Conservation (phyloP, 2,888 invertebrate species). For the Protophormia terraenovae region DNA sequence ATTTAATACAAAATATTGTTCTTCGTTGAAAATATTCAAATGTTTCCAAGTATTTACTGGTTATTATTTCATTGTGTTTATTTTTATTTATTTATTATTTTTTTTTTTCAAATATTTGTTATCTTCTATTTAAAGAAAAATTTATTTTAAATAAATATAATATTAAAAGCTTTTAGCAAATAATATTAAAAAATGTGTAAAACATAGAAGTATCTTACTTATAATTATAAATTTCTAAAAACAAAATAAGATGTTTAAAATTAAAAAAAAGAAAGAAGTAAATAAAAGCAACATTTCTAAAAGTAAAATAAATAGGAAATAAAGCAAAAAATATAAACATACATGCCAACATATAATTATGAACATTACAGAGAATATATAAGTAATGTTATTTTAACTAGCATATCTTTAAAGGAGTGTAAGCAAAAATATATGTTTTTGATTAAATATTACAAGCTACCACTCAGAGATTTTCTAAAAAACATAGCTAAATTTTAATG, state of each 20-base stretch:
- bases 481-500: too few relatives aligned
- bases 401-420: not conserved
- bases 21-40: too few relatives aligned
- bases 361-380: not conserved
- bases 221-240: not conserved
- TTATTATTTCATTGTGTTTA: too few relatives aligned
- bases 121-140: not conserved
- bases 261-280: not conserved
- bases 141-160: not conserved
- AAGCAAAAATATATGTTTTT: not conserved
- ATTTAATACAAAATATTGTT: too few relatives aligned
- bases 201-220: not conserved
- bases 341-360: not conserved
- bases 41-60: too few relatives aligned
- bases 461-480: not conserved
- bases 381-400: not conserved
- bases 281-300: not conserved
- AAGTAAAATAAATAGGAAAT: not conserved
- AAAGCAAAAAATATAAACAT: not conserved
- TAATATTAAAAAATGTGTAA: not conserved
- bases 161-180: slow-evolving; percentile 2
- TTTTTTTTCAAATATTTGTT: not conserved
- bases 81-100: not conserved
- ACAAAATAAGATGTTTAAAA: not conserved
- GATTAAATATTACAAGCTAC: not conserved